Conservation (phyloP, 2,797 vertebrate species). For the Hapalemur alaotrensis region DNA sequence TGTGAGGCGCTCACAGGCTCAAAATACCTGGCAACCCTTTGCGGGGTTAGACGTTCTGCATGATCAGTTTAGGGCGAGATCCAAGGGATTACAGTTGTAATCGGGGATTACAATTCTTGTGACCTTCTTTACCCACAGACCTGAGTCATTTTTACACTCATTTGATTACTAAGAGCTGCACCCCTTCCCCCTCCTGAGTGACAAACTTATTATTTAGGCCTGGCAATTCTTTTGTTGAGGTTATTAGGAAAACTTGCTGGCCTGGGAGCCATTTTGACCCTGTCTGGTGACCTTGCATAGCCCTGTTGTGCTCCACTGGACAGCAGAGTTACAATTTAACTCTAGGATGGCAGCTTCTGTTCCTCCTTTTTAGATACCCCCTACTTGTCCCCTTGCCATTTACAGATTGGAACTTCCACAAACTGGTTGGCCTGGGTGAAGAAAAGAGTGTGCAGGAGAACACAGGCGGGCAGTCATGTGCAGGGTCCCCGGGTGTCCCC, state of each 20-base stretch:
- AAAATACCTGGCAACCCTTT: not conserved
- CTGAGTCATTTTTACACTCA: not conserved
- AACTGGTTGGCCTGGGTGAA: not conserved
- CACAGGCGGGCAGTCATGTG: not conserved
- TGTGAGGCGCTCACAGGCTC: not conserved
- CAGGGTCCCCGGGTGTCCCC: too few relatives aligned
- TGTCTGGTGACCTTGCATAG: not conserved
- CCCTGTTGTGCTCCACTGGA: not conserved
- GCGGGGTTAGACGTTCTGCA: not conserved
- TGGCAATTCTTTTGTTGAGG: slow-evolving; percentile 28
- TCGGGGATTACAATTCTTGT: not conserved
- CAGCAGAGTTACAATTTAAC: not conserved
- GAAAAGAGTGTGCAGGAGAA: not conserved
- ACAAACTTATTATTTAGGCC: not conserved
- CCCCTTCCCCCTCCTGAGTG: not conserved
- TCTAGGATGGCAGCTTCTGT: not conserved
- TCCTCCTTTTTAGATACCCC: not conserved
- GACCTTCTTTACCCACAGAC: not conserved
- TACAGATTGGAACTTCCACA: not conserved
- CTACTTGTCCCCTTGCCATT: not conserved
- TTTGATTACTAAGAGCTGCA: not conserved
- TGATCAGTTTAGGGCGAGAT: not conserved
- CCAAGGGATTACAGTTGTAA: not conserved
- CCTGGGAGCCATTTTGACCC: not conserved
- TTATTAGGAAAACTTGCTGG: not conserved